Evolutionary conservation across 1,140 invertebrate species (phyloP), one percentile per base, ranked within the genome.

Genomic region (Bombus vancouverensis): DNA sequence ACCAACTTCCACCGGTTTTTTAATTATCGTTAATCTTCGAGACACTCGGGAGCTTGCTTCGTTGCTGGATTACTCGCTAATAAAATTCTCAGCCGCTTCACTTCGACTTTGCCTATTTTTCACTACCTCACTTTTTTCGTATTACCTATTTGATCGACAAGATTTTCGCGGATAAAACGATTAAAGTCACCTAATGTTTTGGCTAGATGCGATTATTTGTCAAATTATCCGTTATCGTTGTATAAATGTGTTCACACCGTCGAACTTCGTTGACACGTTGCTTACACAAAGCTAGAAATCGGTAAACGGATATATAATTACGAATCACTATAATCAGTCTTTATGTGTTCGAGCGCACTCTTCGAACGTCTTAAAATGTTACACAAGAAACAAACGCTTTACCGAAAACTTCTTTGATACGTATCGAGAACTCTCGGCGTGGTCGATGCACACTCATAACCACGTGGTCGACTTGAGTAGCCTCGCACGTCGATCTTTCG

Each of bases 401-500:
- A 3, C 12, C 12, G 9, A 25, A 25, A n/a, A 37, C 34, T 77
- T 44, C 39, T 2, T 18, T 12, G 81, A 80, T 72, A 34, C 62
- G 66, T 81, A 71, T 81, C 65, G 85, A 25, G 65, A 77, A 83
- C 53, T 81, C 79, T 81, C 73, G 86, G 57, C 89, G 79, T 80
- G 75, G 71, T 73, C 83, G 88, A 88, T 81, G 83, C 80, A 86
- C 82, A 83, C 83, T 90, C 86, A 83, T 90, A 79, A 74, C 90
- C 90, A 91, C 90, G 90, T 91, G 90, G 90, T 89, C 90, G 90
- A 89, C 87, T 75, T 76, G 77, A 47, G 62, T 75, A 62, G 70
- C 75, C 70, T 76, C 87, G 59, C 78, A 80, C 79, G 77, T 80
- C 80, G 80, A 62, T 83, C 80, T 39, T 6, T 81, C 57, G 1